Base-by-base conservation (phyloP, 2,797 vertebrate species). In the Channa striata region DNA sequence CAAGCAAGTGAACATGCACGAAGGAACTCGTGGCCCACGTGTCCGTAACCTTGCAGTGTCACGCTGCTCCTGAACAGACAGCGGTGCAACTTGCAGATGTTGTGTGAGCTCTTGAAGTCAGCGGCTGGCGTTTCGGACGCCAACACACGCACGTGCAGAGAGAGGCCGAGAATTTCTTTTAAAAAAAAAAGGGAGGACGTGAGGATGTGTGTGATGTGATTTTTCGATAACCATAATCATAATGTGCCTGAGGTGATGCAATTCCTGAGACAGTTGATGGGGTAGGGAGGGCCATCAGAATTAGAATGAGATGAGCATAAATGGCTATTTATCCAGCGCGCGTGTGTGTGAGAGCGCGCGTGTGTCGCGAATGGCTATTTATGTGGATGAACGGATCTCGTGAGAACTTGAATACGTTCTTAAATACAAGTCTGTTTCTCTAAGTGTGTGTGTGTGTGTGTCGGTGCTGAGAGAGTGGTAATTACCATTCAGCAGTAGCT, bases 401-500 rank as follows among this genome's bases (percentile, higher is more conserved):
- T 9, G 43, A 44, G 43, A 44, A 68, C 72, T 77, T 72, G 52
- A 79, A 60, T 62, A 34, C 79, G 73, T 71, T 80, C 68, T 71
- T 84, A 66, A 74, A 76, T 63, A 52, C 10, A 21, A 70, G 61
- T 74, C 36, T 81, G 54, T 67, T 67, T 81, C 60, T 69, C 13
- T 66, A 57, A 21, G 58, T 13, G 44, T 36, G 49, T 50, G 33
- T 62, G 60, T 57, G 62, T 58, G 39, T 57, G 62, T 68, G 73
- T 63, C 67, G 72, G 75, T 53, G 64, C 33, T 68, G 78, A 87
- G 91, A 87, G 89, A 95, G 93, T 92, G 94, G 95, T 98, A 99
- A 99, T 99, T 98, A 98, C 96, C 95, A 96, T 94, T 95, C 96
- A 95, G 96, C 95, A 95, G 96, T 96, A 97, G 96, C 96, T 96